Evolutionary conservation across 2,888 invertebrate species (phyloP).

Genomic region (Heliconius charithonia): DNA sequence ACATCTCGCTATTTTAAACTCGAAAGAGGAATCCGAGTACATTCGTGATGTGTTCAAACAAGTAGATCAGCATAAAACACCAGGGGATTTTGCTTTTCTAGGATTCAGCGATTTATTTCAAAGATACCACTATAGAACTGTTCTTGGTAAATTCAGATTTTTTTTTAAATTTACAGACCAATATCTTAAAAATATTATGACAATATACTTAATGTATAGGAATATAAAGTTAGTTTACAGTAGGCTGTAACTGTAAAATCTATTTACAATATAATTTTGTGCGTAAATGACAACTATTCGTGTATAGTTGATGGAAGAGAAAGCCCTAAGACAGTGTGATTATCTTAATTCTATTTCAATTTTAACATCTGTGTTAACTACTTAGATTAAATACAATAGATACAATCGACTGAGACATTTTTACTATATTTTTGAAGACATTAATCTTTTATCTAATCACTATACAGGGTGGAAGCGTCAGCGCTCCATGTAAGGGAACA

Average conservation of each 20-base stretch:
- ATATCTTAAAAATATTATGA: neutral
- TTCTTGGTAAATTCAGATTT: conserved; percentile 53
- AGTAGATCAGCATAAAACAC: conserved; percentile 52
- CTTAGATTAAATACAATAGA: too few species aligned
- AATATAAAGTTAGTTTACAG: too few species aligned
- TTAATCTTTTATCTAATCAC: too few species aligned
- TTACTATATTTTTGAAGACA: too few species aligned
- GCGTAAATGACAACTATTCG: too few species aligned
- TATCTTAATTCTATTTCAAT: neutral
- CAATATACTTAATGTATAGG: too few species aligned
- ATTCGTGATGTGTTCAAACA: conserved; percentile 56
- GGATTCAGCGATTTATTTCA: conserved; percentile 61
- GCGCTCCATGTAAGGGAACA: too few species aligned
- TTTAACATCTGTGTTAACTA: neutral
- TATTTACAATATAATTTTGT: too few species aligned
- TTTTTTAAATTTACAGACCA: neutral
- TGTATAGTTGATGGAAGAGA: too few species aligned
- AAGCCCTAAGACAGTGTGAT: neutral
- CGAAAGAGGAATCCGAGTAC: conserved; percentile 55
- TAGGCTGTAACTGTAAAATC: too few species aligned
- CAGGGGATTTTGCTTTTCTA: conserved; percentile 58
- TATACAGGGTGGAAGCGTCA: too few species aligned
- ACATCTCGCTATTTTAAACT: conserved; percentile 56
- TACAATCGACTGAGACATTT: too few species aligned
- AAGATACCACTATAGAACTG: conserved; percentile 58